Conservation (phyloP, 2,113 vertebrate species). For the Ochotona curzoniae region DNA sequence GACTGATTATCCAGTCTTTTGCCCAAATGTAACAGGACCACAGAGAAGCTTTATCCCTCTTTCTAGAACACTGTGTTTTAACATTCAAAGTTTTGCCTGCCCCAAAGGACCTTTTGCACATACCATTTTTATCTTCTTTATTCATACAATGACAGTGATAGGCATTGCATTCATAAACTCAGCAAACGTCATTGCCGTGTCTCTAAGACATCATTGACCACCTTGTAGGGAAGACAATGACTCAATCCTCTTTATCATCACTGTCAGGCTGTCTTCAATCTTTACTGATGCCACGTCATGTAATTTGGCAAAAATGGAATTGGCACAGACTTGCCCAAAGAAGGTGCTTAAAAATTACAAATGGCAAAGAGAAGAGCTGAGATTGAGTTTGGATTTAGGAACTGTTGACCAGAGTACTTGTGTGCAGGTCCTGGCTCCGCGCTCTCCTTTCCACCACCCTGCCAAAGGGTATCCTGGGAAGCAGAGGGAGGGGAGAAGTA, state of each 20-base stretch:
- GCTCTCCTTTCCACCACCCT: too few species aligned
- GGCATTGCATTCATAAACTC: background rate
- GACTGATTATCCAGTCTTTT: constrained; percentile 68
- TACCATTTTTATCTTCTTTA: constrained; percentile 38
- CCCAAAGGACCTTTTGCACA: background rate
- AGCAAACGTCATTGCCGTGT: background rate
- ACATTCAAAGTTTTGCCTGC: constrained; percentile 49
- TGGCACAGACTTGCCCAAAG: background rate
- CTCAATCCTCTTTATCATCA: background rate
- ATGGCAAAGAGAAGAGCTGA: background rate
- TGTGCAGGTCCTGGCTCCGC: too few species aligned
- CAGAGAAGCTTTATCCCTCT: constrained; percentile 64
- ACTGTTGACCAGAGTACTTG: background rate
- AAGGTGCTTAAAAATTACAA: background rate
- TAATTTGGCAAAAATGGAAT: background rate
- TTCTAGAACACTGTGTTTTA: constrained; percentile 56
- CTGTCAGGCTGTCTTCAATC: background rate
- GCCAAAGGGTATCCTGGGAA: too few species aligned
- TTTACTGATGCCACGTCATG: background rate
- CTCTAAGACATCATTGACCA: background rate
- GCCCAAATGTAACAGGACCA: constrained; percentile 64
- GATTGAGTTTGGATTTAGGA: background rate
- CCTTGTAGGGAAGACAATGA: background rate
- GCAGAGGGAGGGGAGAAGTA: too few species aligned
- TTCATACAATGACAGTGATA: constrained; percentile 30